Evolutionary conservation across 92 coral and sea anemone species (phyloP).

Genomic region (Nematostella vectensis): DNA sequence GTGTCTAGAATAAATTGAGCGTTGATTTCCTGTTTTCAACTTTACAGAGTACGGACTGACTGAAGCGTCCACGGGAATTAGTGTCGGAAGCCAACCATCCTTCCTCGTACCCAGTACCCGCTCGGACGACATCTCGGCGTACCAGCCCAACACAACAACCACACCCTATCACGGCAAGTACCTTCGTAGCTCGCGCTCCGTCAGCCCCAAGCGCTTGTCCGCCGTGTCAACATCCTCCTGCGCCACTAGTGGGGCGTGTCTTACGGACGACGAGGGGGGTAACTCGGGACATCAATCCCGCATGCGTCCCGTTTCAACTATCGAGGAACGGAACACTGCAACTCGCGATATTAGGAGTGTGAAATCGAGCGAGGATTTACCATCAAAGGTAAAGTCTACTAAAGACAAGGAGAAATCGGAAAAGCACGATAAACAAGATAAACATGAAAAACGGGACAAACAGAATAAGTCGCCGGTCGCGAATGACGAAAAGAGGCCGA

Average conservation of each 20-base stretch:
- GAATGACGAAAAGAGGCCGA: slow-evolving; percentile 58
- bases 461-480: slow-evolving; percentile 21
- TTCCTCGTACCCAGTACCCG: slow-evolving; percentile 76
- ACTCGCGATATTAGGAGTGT: slow-evolving; percentile 8
- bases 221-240: slow-evolving; percentile 55
- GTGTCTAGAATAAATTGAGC: no score
- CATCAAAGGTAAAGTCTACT: slow-evolving; percentile 9
- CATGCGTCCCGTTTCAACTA: slow-evolving; percentile 8
- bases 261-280: slow-evolving; percentile 53
- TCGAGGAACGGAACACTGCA: slow-evolving; percentile 21
- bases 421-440: slow-evolving; percentile 13
- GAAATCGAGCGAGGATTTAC: slow-evolving; percentile 8
- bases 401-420: slow-evolving; percentile 24
- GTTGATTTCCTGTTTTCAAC: no score
- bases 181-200: slow-evolving; percentile 20
- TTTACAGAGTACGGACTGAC: slow-evolving; percentile 88
- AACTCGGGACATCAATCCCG: slow-evolving; percentile 43
- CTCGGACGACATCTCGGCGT: slow-evolving; percentile 67
- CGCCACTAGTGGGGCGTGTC: slow-evolving; percentile 67
- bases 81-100: slow-evolving; percentile 97
- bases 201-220: slow-evolving; percentile 64
- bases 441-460: slow-evolving; percentile 6
- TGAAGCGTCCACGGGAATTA: slow-evolving; percentile 95
- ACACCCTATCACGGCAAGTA: slow-evolving; percentile 9
- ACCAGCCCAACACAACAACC: slow-evolving; percentile 40